These are phyloP conservation scores for Netelia virgata DNA, from an alignment of 2,888 invertebrate genomes.

Conservation along the genomic window DNA sequence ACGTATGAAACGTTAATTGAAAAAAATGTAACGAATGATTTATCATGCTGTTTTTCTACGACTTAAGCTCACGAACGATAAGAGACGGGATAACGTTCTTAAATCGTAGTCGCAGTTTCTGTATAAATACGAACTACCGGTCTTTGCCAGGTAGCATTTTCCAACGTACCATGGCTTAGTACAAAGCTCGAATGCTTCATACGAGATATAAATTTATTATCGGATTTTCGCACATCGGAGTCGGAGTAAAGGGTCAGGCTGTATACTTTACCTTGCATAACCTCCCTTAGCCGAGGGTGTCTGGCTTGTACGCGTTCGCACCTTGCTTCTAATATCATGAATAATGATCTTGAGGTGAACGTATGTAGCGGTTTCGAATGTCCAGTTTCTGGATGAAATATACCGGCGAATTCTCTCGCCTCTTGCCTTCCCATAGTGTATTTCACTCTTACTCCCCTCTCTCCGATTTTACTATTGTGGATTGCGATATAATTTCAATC, in stretches of 20 bases:
- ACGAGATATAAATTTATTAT: conserved; percentile 50
- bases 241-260: not conserved
- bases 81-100: no score
- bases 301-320: not conserved
- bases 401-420: conserved; percentile 20
- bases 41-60: no score
- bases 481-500: no score
- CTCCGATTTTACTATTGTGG: no score
- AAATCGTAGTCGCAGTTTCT: conserved; percentile 3
- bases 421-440: not conserved
- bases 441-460: not conserved
- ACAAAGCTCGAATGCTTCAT: conserved; percentile 23
- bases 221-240: conserved; percentile 39
- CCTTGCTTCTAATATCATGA: conserved; percentile 44
- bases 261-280: conserved; percentile 16
- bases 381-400: conserved; percentile 21
- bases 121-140: conserved; percentile 28
- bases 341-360: conserved; percentile 40
- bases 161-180: conserved; percentile 2
- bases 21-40: no score
- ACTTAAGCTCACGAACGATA: no score
- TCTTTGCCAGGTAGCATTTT: not conserved
- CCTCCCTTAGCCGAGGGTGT: not conserved
- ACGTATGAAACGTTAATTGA: no score
- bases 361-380: conserved; percentile 33